Evolutionary conservation across 2,113 vertebrate genomes (phyloP).

Genomic region (Ondatra zibethicus): DNA sequence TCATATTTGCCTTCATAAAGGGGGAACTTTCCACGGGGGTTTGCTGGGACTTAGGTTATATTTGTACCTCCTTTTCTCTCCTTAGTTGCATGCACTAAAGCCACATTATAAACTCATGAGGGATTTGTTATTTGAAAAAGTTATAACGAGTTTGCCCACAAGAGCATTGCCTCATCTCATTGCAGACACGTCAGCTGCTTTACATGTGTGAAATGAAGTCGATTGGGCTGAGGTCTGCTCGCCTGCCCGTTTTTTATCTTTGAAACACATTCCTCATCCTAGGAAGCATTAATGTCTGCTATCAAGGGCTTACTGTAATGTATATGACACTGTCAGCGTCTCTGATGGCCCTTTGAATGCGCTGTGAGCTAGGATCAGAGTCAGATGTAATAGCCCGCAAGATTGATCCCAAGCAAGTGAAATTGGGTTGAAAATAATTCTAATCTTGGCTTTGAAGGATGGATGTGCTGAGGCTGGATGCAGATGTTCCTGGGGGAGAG

Average conservation of each 20-base stretch:
- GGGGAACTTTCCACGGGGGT: slow-evolving; percentile 33
- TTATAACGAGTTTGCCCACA: slow-evolving; percentile 79
- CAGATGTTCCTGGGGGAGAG: slow-evolving; percentile 10
- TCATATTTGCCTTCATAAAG: slow-evolving; percentile 50
- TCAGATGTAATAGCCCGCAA: slow-evolving; percentile 76
- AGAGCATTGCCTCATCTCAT: slow-evolving; percentile 78
- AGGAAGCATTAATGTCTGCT: slow-evolving; percentile 80
- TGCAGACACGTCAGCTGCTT: slow-evolving; percentile 69
- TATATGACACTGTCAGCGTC: slow-evolving; percentile 75
- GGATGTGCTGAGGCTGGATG: not conserved
- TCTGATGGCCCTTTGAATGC: slow-evolving; percentile 80
- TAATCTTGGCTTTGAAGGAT: slow-evolving; percentile 72
- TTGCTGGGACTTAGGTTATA: slow-evolving; percentile 75
- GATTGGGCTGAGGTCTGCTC: slow-evolving; percentile 67
- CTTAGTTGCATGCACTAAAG: slow-evolving; percentile 72
- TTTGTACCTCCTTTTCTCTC: slow-evolving; percentile 76
- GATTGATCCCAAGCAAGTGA: slow-evolving; percentile 79
- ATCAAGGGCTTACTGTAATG: slow-evolving; percentile 82
- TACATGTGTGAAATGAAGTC: slow-evolving; percentile 85
- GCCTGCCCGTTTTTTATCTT: slow-evolving; percentile 84
- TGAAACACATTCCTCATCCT: slow-evolving; percentile 74
- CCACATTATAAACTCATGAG: slow-evolving; percentile 80
- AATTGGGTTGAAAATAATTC: slow-evolving; percentile 70
- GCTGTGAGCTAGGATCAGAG: slow-evolving; percentile 76
- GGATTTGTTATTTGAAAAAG: slow-evolving; percentile 79